Evolutionary conservation across 2,113 vertebrate species (phyloP).

Genomic region (Equus przewalskii): DNA sequence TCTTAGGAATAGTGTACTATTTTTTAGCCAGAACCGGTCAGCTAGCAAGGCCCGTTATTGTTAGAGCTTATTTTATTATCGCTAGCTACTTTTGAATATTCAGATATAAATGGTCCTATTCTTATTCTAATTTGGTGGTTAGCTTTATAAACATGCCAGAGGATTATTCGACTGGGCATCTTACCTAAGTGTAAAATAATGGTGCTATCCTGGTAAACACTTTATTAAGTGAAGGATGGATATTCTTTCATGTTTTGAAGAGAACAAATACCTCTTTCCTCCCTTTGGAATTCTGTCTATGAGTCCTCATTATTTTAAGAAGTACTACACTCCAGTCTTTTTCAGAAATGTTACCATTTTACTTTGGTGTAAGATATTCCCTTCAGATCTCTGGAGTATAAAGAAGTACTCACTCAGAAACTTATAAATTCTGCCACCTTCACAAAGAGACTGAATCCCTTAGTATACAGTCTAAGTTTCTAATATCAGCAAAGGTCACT

Average conservation of each 20-base stretch:
- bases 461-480: not conserved
- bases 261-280: not conserved
- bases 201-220: not conserved
- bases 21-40: not conserved
- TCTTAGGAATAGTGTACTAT: not conserved
- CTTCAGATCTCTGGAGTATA: not conserved
- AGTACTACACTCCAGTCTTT: not conserved
- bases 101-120: constrained; percentile 62
- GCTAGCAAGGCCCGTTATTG: not conserved
- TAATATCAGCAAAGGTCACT: not conserved
- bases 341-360: constrained; percentile 48
- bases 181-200: constrained; percentile 61
- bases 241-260: constrained; percentile 7
- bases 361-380: not conserved
- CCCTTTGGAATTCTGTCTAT: not conserved
- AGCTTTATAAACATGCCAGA: constrained; percentile 52
- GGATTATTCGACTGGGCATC: constrained; percentile 34
- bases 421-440: constrained; percentile 20
- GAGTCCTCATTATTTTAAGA: constrained; percentile 5
- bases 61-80: not conserved
- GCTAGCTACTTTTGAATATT: constrained; percentile 66
- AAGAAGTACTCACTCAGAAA: not conserved
- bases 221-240: not conserved
- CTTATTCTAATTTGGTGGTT: constrained; percentile 49
- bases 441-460: not conserved